Evolutionary conservation across 2,888 invertebrate species (phyloP).

Genomic region (Drosophila merina): DNA sequence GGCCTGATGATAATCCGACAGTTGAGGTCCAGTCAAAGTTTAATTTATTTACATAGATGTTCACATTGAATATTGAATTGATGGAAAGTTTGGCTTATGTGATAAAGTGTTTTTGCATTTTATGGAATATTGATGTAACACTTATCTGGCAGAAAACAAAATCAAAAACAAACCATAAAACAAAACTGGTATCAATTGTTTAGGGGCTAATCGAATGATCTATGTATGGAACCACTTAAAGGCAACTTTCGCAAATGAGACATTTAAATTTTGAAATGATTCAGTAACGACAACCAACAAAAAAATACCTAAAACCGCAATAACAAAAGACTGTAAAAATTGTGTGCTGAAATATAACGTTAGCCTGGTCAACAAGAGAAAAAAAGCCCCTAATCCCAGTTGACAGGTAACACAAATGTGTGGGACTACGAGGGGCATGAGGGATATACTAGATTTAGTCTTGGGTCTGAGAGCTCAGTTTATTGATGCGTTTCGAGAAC

Average conservation of each 20-base stretch:
- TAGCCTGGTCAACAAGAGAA: constrained; percentile 9
- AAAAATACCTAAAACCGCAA: constrained; percentile 8
- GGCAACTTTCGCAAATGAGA: constrained; percentile 45
- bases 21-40: neutral
- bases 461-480: constrained; percentile 3
- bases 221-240: constrained; percentile 35
- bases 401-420: constrained; percentile 6
- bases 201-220: constrained; percentile 26
- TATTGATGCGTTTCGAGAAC: constrained; percentile 48
- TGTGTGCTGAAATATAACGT: constrained; percentile 40
- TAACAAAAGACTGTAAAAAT: constrained; percentile 39
- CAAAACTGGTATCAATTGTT: constrained; percentile 34
- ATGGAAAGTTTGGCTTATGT: neutral
- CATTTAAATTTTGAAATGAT: constrained; percentile 37
- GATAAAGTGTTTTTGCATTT: neutral
- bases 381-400: constrained; percentile 37
- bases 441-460: neutral
- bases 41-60: neutral
- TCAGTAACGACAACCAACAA: constrained; percentile 33
- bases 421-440: constrained; percentile 2
- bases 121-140: neutral
- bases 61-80: neutral
- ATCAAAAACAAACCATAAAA: constrained; percentile 19
- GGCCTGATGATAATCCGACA: neutral
- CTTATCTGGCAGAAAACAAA: constrained; percentile 6